Evolutionary conservation across 2,888 invertebrate species (phyloP).

Genomic region (Lasius platythorax): DNA sequence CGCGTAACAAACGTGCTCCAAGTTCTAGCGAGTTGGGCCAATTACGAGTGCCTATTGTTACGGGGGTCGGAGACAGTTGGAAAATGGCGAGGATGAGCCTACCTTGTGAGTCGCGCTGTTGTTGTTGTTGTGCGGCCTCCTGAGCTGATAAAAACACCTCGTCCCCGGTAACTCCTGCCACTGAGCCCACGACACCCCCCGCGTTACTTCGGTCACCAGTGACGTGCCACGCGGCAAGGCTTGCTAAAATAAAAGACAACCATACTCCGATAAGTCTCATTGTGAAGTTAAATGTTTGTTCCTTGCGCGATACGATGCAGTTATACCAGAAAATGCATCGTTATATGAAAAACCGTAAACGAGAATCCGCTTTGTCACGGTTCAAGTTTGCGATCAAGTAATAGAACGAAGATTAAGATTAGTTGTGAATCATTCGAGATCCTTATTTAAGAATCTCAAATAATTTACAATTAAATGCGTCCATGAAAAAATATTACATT

Average conservation of each 20-base stretch:
- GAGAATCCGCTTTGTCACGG: background rate
- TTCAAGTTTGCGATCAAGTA: background rate
- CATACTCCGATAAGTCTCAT: conserved; percentile 46
- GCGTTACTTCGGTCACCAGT: conserved; percentile 91
- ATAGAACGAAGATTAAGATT: background rate
- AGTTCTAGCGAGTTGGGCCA: background rate
- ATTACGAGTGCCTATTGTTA: conserved; percentile 82
- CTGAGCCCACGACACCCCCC: conserved; percentile 82
- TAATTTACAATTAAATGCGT: background rate
- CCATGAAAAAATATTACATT: conserved; percentile 16
- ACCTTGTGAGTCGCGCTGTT: conserved; percentile 97
- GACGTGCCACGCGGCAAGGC: conserved; percentile 95
- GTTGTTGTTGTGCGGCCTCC: conserved; percentile 90
- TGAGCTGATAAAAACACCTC: conserved; percentile 94
- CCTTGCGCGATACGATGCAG: background rate
- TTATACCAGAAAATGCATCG: background rate
- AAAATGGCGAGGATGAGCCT: conserved; percentile 88
- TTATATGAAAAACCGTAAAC: background rate
- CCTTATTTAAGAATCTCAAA: background rate
- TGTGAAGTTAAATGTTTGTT: background rate
- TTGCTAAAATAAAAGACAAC: conserved; percentile 86
- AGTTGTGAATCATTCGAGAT: background rate
- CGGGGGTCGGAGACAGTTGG: conserved; percentile 79
- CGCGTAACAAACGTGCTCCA: background rate
- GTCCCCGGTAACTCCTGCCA: conserved; percentile 87